A percentile compares a stretch with the other conserved stretches of the same genome.
Conservation (phyloP, 30 jellyfish, hydroid and myxozoan species). For the Aurelia aurita region DNA sequence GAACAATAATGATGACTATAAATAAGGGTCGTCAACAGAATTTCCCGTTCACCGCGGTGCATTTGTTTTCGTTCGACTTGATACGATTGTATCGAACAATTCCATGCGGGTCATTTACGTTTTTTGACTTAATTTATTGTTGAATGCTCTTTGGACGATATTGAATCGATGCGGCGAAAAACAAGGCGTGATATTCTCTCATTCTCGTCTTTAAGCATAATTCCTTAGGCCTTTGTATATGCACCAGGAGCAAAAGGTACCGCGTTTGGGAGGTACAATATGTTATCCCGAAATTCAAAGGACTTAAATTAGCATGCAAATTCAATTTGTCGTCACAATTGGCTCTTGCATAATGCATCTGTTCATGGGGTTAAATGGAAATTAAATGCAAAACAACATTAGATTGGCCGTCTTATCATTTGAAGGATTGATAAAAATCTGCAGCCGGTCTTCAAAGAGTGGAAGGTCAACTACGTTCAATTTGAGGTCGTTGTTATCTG, state of each 20-base stretch:
- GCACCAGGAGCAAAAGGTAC: slow-evolving; percentile 55
- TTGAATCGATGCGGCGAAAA: slow-evolving; percentile 6
- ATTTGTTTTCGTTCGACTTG: neutral
- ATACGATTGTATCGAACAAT: neutral
- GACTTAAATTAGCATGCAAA: slow-evolving; percentile 45
- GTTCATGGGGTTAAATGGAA: slow-evolving; percentile 46
- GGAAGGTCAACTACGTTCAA: too few species aligned
- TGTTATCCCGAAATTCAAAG: slow-evolving; percentile 37
- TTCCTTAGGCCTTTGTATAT: slow-evolving; percentile 5
- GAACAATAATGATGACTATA: too few species aligned
- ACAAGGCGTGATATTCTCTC: slow-evolving; percentile 37
- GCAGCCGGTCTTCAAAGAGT: too few species aligned
- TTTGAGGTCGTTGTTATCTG: too few species aligned
- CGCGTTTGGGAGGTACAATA: slow-evolving; percentile 51
- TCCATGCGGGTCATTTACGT: slow-evolving; percentile 4
- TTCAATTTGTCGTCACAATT: slow-evolving; percentile 46
- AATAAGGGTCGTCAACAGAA: too few species aligned
- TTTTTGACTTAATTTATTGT: neutral
- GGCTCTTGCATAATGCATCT: slow-evolving; percentile 35
- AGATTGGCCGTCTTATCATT: neutral
- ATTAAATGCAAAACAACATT: slow-evolving; percentile 47
- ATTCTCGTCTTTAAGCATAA: slow-evolving; percentile 23
- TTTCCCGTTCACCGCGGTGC: neutral
- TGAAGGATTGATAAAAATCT: too few species aligned
- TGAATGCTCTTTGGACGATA: neutral